phyloP scores from a whole-genome alignment of 2,113 vertebrate species.

The Chitala chitala region DNA sequence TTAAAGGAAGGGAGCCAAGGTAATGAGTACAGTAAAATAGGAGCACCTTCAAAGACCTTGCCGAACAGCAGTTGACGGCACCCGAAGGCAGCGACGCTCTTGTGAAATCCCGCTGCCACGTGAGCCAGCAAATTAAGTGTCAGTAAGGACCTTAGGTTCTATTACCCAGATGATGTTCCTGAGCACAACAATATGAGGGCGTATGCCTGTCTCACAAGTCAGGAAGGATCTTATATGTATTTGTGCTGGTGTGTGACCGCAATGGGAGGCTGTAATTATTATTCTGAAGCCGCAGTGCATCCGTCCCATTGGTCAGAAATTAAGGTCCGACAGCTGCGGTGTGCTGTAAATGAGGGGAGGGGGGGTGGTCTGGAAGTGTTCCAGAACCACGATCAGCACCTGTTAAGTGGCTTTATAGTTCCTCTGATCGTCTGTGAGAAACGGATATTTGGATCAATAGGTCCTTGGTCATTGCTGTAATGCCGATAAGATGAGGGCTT shows the following conservation, averaged over 20 bases:
- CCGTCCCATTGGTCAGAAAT: not conserved
- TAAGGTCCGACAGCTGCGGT: not conserved
- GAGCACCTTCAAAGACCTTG: too few species aligned
- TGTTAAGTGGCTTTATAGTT: constrained; percentile 57
- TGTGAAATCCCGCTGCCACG: too few species aligned
- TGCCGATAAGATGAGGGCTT: constrained; percentile 17
- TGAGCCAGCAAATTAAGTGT: too few species aligned
- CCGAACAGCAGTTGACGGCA: too few species aligned
- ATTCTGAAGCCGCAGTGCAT: not conserved
- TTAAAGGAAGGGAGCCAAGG: too few species aligned
- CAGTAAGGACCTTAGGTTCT: too few species aligned
- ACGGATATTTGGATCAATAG: constrained; percentile 60
- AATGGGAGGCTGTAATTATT: constrained; percentile 9
- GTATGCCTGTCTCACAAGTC: not conserved
- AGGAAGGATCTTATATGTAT: not conserved
- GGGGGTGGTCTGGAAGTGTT: constrained; percentile 32
- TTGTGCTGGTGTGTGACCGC: not conserved
- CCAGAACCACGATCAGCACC: constrained; percentile 55
- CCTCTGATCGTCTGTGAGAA: constrained; percentile 51
- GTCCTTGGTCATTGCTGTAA: constrained; percentile 41
- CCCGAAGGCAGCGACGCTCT: too few species aligned
- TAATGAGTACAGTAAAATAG: too few species aligned
- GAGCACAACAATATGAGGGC: not conserved
- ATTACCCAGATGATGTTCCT: too few species aligned
- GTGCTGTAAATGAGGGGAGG: constrained; percentile 47